These are phyloP conservation scores for Neodon shergylaensis DNA, from an alignment of 2,113 vertebrate species.

Conservation along the genomic window DNA sequence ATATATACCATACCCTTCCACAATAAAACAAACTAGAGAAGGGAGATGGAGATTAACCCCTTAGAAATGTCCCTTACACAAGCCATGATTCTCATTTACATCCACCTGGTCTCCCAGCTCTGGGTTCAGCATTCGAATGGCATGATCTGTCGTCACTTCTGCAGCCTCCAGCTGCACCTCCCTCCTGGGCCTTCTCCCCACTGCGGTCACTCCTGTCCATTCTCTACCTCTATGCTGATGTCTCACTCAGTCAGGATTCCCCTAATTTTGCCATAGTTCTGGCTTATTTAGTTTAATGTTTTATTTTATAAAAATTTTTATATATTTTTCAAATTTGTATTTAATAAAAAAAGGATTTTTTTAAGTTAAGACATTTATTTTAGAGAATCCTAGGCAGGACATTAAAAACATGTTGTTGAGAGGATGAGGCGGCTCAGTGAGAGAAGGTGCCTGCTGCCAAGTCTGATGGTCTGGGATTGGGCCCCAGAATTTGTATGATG, in stretches of 20 bases:
- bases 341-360: background rate
- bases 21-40: background rate
- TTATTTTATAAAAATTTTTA: background rate
- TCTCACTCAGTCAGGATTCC: background rate
- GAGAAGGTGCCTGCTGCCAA: background rate
- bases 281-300: background rate
- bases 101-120: background rate
- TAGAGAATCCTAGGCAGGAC: background rate
- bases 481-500: background rate
- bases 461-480: background rate
- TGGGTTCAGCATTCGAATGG: background rate
- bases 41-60: background rate
- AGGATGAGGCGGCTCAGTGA: background rate
- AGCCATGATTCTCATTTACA: background rate
- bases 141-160: background rate
- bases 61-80: background rate
- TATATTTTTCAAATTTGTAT: background rate
- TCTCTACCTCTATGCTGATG: background rate
- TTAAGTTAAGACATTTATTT: conserved; percentile 27
- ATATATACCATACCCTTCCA: background rate
- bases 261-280: background rate
- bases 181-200: background rate
- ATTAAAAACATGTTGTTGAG: background rate
- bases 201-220: background rate
- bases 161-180: background rate